A percentile compares a stretch with the other conserved stretches of the same genome.
Conservation (phyloP, 2,113 vertebrate species). For the Procavia capensis region DNA sequence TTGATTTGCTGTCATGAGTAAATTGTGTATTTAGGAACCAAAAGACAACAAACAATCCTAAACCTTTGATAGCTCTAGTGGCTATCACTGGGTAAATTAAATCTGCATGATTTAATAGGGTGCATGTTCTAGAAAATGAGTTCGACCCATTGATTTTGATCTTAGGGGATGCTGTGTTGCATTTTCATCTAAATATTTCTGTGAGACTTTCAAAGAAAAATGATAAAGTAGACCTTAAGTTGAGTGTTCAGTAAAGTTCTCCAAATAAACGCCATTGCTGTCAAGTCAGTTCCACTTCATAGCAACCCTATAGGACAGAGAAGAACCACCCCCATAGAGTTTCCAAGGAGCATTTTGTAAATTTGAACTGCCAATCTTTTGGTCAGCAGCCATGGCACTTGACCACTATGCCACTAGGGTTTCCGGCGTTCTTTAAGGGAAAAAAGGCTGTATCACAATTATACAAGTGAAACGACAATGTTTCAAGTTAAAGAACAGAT, state of each 20-base stretch:
- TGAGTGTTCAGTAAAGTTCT: background rate
- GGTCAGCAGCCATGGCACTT: no score
- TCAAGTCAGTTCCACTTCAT: no score
- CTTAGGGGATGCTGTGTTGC: background rate
- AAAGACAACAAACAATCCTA: background rate
- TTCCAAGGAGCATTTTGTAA: no score
- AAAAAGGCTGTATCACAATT: background rate
- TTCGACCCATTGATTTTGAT: background rate
- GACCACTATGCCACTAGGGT: no score
- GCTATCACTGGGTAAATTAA: constrained; percentile 33
- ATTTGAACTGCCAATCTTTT: no score
- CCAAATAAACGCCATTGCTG: no score
- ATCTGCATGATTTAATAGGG: constrained; percentile 68
- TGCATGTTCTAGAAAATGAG: constrained; percentile 69
- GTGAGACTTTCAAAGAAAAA: background rate
- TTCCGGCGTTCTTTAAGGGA: no score
- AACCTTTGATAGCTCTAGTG: background rate
- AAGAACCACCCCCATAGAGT: no score
- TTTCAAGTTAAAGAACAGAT: background rate
- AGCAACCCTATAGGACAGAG: no score
- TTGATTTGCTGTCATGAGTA: constrained; percentile 48
- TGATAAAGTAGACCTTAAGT: background rate
- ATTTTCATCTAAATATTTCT: background rate
- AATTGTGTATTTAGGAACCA: constrained; percentile 56
- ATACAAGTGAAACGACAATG: background rate